Percentiles rank a stretch among this genome's conserved stretches.
phyloP scores from a whole-genome alignment of 2,888 invertebrate genomes.

The Salpingus planirostris region DNA sequence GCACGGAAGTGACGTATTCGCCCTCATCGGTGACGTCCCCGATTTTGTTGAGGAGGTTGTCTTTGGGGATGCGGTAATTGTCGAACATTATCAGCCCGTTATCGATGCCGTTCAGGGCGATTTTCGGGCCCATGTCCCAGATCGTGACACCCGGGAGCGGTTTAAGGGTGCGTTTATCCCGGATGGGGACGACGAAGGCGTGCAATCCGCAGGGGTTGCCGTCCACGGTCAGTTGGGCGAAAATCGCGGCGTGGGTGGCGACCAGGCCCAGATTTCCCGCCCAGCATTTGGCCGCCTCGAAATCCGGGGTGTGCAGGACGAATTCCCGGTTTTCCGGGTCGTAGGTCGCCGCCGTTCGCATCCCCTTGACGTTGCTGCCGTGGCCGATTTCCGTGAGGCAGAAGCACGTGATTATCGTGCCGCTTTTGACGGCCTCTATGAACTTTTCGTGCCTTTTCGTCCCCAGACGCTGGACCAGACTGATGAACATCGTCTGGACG shows the following conservation, averaged over 20 bases:
- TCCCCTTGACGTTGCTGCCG: constrained; percentile 81
- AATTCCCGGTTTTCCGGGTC: constrained; percentile 62
- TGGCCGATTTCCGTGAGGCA: constrained; percentile 85
- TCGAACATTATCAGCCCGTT: constrained; percentile 76
- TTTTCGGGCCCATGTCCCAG: constrained; percentile 89
- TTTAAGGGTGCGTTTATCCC: constrained; percentile 62
- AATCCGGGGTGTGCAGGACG: constrained; percentile 63
- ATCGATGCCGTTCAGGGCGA: constrained; percentile 85
- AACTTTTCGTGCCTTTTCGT: no score
- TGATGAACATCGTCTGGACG: constrained; percentile 57
- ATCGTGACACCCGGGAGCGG: constrained; percentile 73
- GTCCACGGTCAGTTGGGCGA: constrained; percentile 78
- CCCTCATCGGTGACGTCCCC: constrained; percentile 83
- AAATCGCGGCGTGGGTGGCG: constrained; percentile 82
- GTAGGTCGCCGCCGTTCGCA: constrained; percentile 80
- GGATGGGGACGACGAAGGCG: constrained; percentile 78
- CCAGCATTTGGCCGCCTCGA: constrained; percentile 81
- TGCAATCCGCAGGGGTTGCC: constrained; percentile 76
- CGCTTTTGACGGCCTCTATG: no score
- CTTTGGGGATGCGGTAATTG: constrained; percentile 71
- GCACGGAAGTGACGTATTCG: no score
- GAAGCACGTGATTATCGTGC: constrained; percentile 60
- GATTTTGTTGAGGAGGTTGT: constrained; percentile 70
- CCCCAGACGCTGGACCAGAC: constrained; percentile 56
- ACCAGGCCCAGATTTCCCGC: constrained; percentile 68